Evolutionary conservation across 53 echinoderm and acorn worm genomes (phyloP), one percentile per base, ranked within the genome.

Genomic region (Luidia sarsii): DNA sequence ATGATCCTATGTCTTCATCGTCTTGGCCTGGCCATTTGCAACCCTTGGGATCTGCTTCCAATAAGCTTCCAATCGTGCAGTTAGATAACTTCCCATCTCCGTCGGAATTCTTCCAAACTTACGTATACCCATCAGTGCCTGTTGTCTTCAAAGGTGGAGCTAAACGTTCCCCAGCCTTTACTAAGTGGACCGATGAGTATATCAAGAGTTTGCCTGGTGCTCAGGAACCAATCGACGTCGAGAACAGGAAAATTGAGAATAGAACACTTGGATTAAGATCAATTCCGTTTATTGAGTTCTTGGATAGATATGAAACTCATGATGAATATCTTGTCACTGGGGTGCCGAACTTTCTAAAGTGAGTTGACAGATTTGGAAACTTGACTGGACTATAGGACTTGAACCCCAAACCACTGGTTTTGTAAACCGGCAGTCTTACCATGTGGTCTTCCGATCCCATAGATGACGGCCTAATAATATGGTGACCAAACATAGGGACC

Each of bases 321-420:
- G 88, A 96, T 75, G 87, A 88, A 15, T 96, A 96, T 24, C 64
- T 96, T 23, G 96, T 96, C 36, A 77, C 90, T 15, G 60, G 48
- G 2, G 75, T 90, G 21, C 96, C 96, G 27, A 25, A 82, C 14
- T 93, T 88, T 77, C 67, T 96, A 11, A 88, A 87, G 96, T 95
- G 80, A 68, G 50, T 85, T 22, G 9, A 31, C 7, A 53, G 18
- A n/a, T n/a, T n/a, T n/a, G n/a, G n/a, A n/a, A n/a, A n/a, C n/a
- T n/a, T n/a, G n/a, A n/a, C n/a, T n/a, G n/a, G n/a, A n/a, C n/a
- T n/a, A n/a, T n/a, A n/a, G n/a, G n/a, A n/a, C n/a, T n/a, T n/a
- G n/a, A n/a, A n/a, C n/a, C n/a, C n/a, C n/a, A n/a, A n/a, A n/a
- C n/a, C n/a, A n/a, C n/a, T n/a, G n/a, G n/a, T n/a, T n/a, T n/a